These are phyloP conservation scores for Hafferia zeledoni DNA, from an alignment of 2,797 vertebrate species.

Conservation along the genomic window DNA sequence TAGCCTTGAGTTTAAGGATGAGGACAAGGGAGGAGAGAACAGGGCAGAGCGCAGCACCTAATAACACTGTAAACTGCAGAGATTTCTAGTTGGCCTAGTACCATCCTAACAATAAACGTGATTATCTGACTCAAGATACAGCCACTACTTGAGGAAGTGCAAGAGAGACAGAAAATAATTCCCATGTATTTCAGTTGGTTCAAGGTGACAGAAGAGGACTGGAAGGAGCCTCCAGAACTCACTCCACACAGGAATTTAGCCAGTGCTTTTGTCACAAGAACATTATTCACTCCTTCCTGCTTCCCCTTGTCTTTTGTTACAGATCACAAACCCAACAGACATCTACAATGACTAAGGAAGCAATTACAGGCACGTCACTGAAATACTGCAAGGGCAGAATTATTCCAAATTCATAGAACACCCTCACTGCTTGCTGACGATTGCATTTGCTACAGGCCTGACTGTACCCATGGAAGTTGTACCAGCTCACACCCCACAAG, in stretches of 20 bases:
- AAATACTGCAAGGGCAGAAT: not conserved
- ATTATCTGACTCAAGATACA: not conserved
- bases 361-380: rapidly evolving
- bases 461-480: not conserved
- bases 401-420: rapidly evolving
- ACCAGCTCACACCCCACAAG: not conserved
- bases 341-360: not conserved
- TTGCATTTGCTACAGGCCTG: not conserved
- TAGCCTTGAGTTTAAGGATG: not conserved
- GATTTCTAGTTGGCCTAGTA: not conserved
- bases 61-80: not conserved
- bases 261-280: not conserved
- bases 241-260: not conserved
- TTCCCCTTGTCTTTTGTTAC: not conserved
- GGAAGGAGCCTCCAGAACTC: not conserved
- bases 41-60: not conserved
- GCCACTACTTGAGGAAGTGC: not conserved
- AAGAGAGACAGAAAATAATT: not conserved
- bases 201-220: not conserved
- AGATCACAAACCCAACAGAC: not conserved
- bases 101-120: not conserved
- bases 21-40: not conserved
- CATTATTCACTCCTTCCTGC: not conserved
- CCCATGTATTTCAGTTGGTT: not conserved
- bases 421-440: not conserved